These are phyloP conservation scores for Ceratina calcarata DNA, from an alignment of 1,140 invertebrate species.

Conservation along the genomic window DNA sequence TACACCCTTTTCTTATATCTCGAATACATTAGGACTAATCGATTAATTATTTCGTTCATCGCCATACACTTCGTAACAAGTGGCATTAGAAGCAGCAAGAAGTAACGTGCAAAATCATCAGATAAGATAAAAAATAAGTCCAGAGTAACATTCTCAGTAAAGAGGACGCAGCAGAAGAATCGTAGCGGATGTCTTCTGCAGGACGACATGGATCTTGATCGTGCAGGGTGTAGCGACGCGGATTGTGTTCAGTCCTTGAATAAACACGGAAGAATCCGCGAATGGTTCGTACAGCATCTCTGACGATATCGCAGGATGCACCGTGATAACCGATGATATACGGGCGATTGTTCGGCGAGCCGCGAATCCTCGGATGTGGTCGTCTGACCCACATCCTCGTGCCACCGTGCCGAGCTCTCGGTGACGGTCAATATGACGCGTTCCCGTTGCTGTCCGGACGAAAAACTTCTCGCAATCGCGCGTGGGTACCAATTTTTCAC, in stretches of 20 bases:
- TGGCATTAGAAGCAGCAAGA: too few species aligned
- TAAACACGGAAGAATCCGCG: slow-evolving; percentile 25
- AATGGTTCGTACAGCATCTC: slow-evolving; percentile 27
- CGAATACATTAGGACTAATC: too few species aligned
- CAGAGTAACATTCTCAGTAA: background rate
- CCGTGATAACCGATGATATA: slow-evolving; percentile 44
- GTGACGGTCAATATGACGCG: slow-evolving; percentile 32
- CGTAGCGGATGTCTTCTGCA: background rate
- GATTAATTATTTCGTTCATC: too few species aligned
- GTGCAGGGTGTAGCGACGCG: slow-evolving; percentile 11
- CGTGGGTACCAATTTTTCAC: slow-evolving; percentile 31
- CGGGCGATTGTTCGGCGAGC: slow-evolving; percentile 29
- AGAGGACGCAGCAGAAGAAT: background rate
- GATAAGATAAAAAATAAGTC: too few species aligned
- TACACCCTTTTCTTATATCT: too few species aligned
- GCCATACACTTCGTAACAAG: too few species aligned
- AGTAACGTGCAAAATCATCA: too few species aligned
- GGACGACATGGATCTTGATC: slow-evolving; percentile 38
- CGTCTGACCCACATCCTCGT: slow-evolving; percentile 22
- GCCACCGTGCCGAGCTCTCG: background rate
- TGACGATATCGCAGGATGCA: slow-evolving; percentile 17
- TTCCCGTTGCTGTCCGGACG: background rate
- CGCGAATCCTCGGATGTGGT: background rate
- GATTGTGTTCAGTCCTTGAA: slow-evolving; percentile 19
- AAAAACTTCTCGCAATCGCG: background rate